Evolutionary conservation across 2,888 invertebrate species (phyloP), one percentile per base, ranked within the genome.

Genomic region (Xylota segnis): DNA sequence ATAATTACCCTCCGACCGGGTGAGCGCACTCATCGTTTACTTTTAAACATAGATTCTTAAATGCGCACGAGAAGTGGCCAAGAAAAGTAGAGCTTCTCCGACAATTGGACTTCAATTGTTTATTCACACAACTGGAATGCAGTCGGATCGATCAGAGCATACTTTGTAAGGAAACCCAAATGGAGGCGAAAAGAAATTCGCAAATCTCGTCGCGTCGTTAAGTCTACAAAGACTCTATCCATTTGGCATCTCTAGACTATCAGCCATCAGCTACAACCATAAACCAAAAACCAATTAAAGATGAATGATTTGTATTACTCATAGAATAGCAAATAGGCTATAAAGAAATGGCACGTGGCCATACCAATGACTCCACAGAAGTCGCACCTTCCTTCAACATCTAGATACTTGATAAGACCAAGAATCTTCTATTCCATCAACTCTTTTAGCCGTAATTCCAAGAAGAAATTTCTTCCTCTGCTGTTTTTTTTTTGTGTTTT

Each of bases 281-380:
- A 27, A 52, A 27, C 18, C 7, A n/a, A 27, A n/a, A 4, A 52
- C 12, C 12, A 16, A 4, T 50, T 50, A 29, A 50, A 10, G 23
- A 50, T 45, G 45, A 18, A 16, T 18, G 50, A 27, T 10, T n/a
- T 9, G 12, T 14, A 29, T 56, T 16, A 56, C 34, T 56, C 56
- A 32, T 56, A 32, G 56, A 32, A 56, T 56, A 56, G 16, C 7
- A 54, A 32, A 32, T 54, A n/a, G 14, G 2, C 2, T 34, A 32
- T 6, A 34, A 56, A 56, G 34, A 34, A 32, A 34, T 23, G 56
- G 56, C 56, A 56, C 34, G 56, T 56, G 56, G 32, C 56, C 32
- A 56, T 16, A 10, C 34, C n/a, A 58, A 18, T 34, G 58, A 37
- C 10, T 58, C 10, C 5, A 37, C 58, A 32, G 14, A 14, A 16